Evolutionary conservation across 2,113 vertebrate genomes (phyloP), one percentile per base, ranked within the genome.

Genomic region (Gyps fulvus): DNA sequence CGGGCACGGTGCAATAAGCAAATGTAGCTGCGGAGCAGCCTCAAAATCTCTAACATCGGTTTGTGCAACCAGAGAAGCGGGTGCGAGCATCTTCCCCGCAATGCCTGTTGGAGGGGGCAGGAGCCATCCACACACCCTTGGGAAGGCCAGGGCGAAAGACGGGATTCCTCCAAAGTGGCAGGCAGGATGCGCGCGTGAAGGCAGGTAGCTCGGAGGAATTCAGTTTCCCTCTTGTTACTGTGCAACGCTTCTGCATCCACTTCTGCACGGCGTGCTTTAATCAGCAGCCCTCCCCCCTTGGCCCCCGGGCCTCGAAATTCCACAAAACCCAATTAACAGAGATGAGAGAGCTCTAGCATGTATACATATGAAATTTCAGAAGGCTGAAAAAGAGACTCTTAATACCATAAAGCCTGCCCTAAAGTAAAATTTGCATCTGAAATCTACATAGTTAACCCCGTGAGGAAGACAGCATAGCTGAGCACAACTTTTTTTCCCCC

Each of bases 261-360:
- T 70, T 78, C 65, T 83, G 19, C 73, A 79, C 4, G 11, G 63
- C 11, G 16, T 2, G 43, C 59, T 97, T 90, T 91, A 90, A 92
- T 94, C 89, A 95, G 91, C 83, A 83, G 50, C 94, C 88, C 95
- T 96, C 96, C 85, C 72, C 63, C 76, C 85, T 78, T 86, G 90
- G 88, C 94, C 95, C 80, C 89, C 83, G 0, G 95, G 96, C 94
- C 95, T 94, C 29, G 10, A 84, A 95, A 89, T 96, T 95, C 93
- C 96, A 96, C 89, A 92, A 93, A 96, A 96, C 89, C 93, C 95
- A 94, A 62, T 95, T 89, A 95, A 81, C 82, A 95, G 88, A 97
- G 96, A 92, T 82, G 95, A 95, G 88, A 96, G 94, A 95, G 66
- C 42, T 87, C 87, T 89, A 69, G 74, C 73, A 21, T 93, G 80